Evolutionary conservation across 2,797 vertebrate genomes (phyloP).

Genomic region (Helostoma temminkii): DNA sequence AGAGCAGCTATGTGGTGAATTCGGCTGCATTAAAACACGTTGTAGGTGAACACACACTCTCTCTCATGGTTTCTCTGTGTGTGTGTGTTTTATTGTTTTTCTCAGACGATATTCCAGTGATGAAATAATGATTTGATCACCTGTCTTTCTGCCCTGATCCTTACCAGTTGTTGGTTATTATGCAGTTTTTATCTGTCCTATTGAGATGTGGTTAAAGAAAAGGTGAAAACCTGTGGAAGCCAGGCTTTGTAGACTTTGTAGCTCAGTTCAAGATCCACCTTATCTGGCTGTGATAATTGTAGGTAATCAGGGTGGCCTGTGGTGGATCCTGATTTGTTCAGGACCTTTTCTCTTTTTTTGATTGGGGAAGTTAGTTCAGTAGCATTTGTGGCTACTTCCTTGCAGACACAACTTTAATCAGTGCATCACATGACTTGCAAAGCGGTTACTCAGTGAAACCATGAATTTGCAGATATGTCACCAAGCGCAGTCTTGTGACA

Average conservation of each 20-base stretch:
- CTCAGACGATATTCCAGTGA: not conserved
- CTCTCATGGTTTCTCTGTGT: too few species aligned
- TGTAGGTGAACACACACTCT: too few species aligned
- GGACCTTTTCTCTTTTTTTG: not conserved
- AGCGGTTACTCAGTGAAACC: conserved; percentile 43
- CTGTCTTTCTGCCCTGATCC: too few species aligned
- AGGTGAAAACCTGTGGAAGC: too few species aligned
- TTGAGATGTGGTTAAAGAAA: too few species aligned
- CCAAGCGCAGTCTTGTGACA: conserved; percentile 45
- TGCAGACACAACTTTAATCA: conserved; percentile 49
- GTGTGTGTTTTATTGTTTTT: too few species aligned
- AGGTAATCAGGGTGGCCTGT: not conserved
- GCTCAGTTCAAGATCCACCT: not conserved
- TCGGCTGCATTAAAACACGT: not conserved
- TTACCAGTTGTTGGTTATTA: too few species aligned
- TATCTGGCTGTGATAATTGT: conserved; percentile 17
- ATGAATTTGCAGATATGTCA: conserved; percentile 49
- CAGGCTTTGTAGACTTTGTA: not conserved
- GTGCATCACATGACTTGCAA: conserved; percentile 66
- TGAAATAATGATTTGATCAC: not conserved
- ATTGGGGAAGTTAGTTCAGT: conserved; percentile 57
- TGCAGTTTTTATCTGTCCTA: too few species aligned
- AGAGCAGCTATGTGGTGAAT: not conserved
- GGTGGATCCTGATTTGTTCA: not conserved
- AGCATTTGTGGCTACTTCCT: conserved; percentile 56